These are phyloP conservation scores for Glyphotaelius pellucidus DNA, from an alignment of 2,888 invertebrate genomes.

Conservation along the genomic window DNA sequence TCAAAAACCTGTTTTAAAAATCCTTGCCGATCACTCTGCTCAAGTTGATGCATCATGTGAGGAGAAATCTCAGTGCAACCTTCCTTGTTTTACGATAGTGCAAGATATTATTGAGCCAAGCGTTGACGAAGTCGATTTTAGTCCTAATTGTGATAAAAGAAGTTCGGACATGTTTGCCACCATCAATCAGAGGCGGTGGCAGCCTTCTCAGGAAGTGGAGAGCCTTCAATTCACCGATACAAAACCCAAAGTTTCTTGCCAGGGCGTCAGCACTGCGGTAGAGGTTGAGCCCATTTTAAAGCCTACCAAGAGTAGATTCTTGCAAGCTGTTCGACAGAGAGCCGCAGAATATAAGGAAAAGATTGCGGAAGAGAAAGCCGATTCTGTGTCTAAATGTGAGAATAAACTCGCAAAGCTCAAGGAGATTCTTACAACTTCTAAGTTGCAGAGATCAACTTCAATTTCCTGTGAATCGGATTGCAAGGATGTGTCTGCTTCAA, in stretches of 20 bases:
- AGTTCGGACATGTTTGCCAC: slow-evolving; percentile 1
- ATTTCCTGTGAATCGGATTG: slow-evolving; percentile 14
- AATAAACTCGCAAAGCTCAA: slow-evolving; percentile 54
- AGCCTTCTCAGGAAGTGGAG: slow-evolving; percentile 14
- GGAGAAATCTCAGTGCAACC: not conserved
- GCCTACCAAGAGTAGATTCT: slow-evolving; percentile 54
- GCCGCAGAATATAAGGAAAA: slow-evolving; percentile 50
- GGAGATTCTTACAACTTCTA: slow-evolving; percentile 40
- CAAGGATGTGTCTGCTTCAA: not conserved
- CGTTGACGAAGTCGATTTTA: slow-evolving; percentile 47
- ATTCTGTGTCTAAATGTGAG: slow-evolving; percentile 57
- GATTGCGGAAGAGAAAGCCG: slow-evolving; percentile 14
- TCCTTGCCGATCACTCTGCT: not conserved
- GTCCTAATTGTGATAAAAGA: slow-evolving; percentile 20
- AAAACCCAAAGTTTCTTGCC: not conserved
- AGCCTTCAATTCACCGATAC: not conserved
- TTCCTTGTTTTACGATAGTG: not conserved
- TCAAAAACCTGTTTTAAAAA: not conserved
- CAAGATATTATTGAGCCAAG: not conserved
- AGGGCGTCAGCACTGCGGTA: not conserved
- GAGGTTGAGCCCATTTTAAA: not conserved
- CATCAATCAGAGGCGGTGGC: slow-evolving; percentile 19
- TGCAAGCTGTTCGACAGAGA: slow-evolving; percentile 52
- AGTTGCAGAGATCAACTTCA: not conserved
- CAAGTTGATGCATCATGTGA: not conserved